A percentile compares a stretch with the other conserved stretches of the same genome.
Evolutionary conservation across 1,140 invertebrate genomes (phyloP).

Genomic region (Zaprionus inermis): DNA sequence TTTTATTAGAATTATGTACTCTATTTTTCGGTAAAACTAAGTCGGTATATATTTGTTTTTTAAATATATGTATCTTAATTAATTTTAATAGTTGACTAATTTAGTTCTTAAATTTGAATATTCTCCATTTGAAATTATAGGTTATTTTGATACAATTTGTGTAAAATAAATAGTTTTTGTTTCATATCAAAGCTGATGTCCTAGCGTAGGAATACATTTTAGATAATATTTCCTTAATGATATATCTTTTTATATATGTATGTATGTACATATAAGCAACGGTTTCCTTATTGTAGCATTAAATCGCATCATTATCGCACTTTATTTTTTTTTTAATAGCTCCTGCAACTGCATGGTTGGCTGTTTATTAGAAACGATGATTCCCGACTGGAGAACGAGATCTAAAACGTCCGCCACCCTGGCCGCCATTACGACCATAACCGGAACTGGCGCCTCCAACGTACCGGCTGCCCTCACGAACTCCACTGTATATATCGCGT

Average conservation of each 20-base stretch:
- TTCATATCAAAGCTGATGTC: constrained; percentile 33
- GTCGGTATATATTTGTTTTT: constrained; percentile 40
- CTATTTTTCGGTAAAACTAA: constrained; percentile 52
- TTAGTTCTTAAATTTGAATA: constrained; percentile 52
- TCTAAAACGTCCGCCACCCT: constrained; percentile 77
- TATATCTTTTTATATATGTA: constrained; percentile 43
- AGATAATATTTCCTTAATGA: constrained; percentile 38
- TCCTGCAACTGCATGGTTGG: constrained; percentile 30
- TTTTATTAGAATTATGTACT: constrained; percentile 51
- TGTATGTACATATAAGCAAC: constrained; percentile 52
- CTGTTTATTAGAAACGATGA: constrained; percentile 73
- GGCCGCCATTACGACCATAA: constrained; percentile 82
- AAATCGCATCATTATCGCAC: constrained; percentile 46
- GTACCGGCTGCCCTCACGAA: constrained; percentile 84
- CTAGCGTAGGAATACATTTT: constrained; percentile 41
- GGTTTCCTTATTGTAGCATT: constrained; percentile 26
- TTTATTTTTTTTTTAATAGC: constrained; percentile 31
- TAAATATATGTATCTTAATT: constrained; percentile 49
- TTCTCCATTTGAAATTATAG: constrained; percentile 38
- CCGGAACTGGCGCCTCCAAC: constrained; percentile 80
- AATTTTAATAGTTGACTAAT: constrained; percentile 49
- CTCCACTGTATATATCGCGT: constrained; percentile 80
- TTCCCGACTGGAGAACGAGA: constrained; percentile 74
- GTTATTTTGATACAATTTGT: constrained; percentile 41
- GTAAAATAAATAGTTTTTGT: constrained; percentile 48